Base-by-base conservation (phyloP, 2,113 vertebrate genomes). In the Platysternon megacephalum region DNA sequence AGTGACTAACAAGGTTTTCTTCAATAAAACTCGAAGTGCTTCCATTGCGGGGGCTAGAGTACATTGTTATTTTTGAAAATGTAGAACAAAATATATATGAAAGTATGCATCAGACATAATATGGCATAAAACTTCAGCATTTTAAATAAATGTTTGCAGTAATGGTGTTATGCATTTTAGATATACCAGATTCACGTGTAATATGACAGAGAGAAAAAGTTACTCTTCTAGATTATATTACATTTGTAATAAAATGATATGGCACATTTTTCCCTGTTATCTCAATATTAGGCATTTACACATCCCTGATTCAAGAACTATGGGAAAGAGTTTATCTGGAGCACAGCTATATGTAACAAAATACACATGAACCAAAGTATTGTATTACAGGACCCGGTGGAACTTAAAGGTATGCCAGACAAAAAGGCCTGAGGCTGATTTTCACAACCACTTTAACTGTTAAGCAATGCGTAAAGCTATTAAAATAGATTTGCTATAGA, bases 381-480 rank as follows among this genome's bases (percentile, higher is more conserved):
- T 61, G 55, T 42, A 5, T 29, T 39, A 11, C 53, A 35, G 58
- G 85, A 49, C 44, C 11, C 29, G 13, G 39, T n/a, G 16, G 4
- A 22, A 26, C 21, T 55, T 65, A 68, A 84, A 91, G 84, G 53
- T 29, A 68, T 2, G 1, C 14, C 91, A 85, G 46, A 86, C 90
- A 87, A 78, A 82, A 82, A 85, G 8, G 52, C 8, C 86, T 51
- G 56, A 24, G 44, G 65, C 65, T 80, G 76, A 49, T 51, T 90
- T 92, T 94, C 93, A 85, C 76, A 76, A 35, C 32, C 29, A 26
- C 32, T 96, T 91, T 46, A 72, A 55, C 82, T 49, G 28, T 76
- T 93, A 61, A 94, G 82, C 48, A 88, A 24, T 4, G 53, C 42
- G 81, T 95, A 91, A 97, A 97, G 81, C 83, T 96, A 88, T 96